These are phyloP conservation scores for Cancer borealis DNA, from an alignment of 2,888 invertebrate genomes.

Conservation along the genomic window DNA sequence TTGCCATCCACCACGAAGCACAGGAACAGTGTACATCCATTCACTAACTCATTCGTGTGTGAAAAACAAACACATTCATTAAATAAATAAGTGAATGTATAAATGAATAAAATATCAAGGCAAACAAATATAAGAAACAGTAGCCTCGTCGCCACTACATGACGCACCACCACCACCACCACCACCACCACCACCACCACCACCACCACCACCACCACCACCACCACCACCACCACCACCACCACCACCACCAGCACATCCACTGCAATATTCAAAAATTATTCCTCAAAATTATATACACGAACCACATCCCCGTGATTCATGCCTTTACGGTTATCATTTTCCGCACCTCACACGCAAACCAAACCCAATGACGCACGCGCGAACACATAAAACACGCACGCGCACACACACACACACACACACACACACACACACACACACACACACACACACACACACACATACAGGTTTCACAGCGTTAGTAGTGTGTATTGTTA, in stretches of 20 bases:
- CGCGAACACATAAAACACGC: background rate
- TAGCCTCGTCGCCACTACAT: background rate
- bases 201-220: background rate
- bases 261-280: constrained; percentile 22
- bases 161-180: background rate
- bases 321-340: constrained; percentile 9
- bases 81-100: background rate
- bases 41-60: background rate
- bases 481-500: background rate
- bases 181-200: background rate
- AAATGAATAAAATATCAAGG: background rate
- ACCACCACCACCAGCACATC: background rate
- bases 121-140: background rate
- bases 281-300: constrained; percentile 27
- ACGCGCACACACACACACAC: background rate
- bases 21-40: background rate
- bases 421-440: constrained; percentile 45
- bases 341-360: background rate
- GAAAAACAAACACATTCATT: background rate
- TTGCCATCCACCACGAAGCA: background rate
- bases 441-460: background rate
- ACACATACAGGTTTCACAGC: background rate
- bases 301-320: background rate
- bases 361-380: constrained; percentile 5
- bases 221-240: background rate